Conservation (phyloP, 1,140 invertebrate genomes). For the Papilio helenus region DNA sequence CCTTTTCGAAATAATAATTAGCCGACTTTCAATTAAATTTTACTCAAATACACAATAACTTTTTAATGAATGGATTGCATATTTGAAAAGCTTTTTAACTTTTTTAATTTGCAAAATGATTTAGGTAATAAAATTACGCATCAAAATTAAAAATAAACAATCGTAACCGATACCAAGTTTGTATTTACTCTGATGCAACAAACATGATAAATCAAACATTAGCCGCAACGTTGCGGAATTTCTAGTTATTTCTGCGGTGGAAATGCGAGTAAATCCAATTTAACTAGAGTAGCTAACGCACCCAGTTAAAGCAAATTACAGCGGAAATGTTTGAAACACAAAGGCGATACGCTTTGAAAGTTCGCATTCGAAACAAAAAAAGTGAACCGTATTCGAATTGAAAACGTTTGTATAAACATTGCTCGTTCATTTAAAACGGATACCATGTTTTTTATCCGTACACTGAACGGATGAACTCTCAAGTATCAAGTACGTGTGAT, state of each 20-base stretch:
- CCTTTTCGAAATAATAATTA: neutral
- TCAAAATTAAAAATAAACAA: neutral
- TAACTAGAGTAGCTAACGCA: slow-evolving; percentile 26
- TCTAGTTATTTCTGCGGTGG: neutral
- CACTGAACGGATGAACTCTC: neutral
- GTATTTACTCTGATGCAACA: neutral
- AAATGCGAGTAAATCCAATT: slow-evolving; percentile 17
- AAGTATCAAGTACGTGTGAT: neutral
- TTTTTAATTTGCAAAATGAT: neutral
- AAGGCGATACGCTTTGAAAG: slow-evolving; percentile 19
- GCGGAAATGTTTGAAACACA: neutral
- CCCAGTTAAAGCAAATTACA: slow-evolving; percentile 35
- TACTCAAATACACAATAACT: too few species aligned
- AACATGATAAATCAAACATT: slow-evolving; percentile 8
- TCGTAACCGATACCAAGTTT: neutral
- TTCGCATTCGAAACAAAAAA: slow-evolving; percentile 23
- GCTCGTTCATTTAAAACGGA: slow-evolving; percentile 4
- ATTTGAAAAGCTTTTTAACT: too few species aligned
- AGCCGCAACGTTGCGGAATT: neutral
- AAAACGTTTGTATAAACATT: slow-evolving; percentile 32
- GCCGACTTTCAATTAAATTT: neutral
- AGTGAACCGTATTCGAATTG: slow-evolving; percentile 28
- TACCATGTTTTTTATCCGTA: neutral
- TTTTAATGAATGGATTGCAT: too few species aligned
- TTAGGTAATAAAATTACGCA: neutral